A percentile compares a stretch with the other conserved stretches of the same genome.
Conservation (phyloP, 2,888 invertebrate species). For the Drosophila longiperda region DNA sequence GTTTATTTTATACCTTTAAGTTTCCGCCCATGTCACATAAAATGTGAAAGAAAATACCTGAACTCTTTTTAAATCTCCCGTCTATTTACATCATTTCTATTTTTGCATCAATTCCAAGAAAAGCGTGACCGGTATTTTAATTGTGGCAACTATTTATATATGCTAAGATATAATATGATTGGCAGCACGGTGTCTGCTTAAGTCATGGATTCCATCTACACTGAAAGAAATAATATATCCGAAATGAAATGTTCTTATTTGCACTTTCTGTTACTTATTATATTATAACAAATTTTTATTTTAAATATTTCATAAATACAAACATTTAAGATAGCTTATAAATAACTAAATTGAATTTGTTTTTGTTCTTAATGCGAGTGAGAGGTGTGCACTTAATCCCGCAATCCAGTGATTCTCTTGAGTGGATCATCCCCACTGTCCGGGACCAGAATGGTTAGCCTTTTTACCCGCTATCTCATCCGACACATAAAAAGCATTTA, state of each 20-base stretch:
- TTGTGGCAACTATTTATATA: constrained; percentile 6
- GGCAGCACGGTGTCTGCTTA: neutral
- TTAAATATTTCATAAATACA: neutral
- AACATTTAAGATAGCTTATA: no score
- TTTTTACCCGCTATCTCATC: neutral
- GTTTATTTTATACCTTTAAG: neutral
- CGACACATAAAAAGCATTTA: neutral
- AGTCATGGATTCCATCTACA: neutral
- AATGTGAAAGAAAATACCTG: neutral
- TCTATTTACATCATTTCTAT: constrained; percentile 56
- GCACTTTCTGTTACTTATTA: neutral
- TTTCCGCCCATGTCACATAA: no score
- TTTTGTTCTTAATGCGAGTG: neutral
- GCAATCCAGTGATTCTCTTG: neutral
- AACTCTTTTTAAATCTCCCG: neutral
- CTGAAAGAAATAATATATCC: neutral
- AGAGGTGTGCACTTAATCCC: neutral
- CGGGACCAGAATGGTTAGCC: neutral
- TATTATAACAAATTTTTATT: neutral
- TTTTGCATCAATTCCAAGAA: constrained; percentile 65
- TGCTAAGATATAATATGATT: neutral
- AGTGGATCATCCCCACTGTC: neutral
- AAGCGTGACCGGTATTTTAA: constrained; percentile 72
- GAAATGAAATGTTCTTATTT: neutral
- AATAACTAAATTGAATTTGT: neutral